Percentiles rank a stretch among this genome's conserved stretches.
phyloP scores from a whole-genome alignment of 2,797 vertebrate genomes.

The Mormyrops attenuatus region DNA sequence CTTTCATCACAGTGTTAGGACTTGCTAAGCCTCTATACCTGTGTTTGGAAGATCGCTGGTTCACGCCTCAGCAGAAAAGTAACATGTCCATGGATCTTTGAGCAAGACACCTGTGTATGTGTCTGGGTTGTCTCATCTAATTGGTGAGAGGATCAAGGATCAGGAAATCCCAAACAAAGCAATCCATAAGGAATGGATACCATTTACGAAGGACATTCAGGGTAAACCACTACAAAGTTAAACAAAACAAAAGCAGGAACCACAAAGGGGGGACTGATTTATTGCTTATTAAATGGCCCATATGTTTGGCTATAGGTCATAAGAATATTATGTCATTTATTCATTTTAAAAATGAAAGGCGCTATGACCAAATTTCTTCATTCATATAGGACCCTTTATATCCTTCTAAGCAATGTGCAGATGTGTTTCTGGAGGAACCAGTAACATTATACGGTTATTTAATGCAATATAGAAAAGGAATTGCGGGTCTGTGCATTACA shows the following conservation, averaged over 20 bases:
- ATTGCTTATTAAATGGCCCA: neutral
- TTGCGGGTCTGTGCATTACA: neutral
- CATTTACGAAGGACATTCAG: neutral
- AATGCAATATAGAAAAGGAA: neutral
- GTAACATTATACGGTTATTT: neutral
- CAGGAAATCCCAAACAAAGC: neutral
- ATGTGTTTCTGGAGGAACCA: neutral
- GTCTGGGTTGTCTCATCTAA: neutral
- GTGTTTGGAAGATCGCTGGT: neutral
- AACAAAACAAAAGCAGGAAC: neutral
- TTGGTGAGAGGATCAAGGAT: neutral
- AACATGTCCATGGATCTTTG: neutral
- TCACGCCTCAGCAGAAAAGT: neutral
- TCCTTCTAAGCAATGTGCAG: neutral
- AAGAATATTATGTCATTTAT: neutral
- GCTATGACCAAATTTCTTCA: neutral
- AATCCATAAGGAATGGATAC: neutral
- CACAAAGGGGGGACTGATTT: neutral
- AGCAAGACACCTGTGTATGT: neutral
- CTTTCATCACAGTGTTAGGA: neutral
- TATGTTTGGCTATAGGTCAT: neutral
- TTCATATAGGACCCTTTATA: neutral
- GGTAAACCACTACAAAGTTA: neutral
- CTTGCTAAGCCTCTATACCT: neutral
- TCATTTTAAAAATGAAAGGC: neutral